Evolutionary conservation across 2,888 invertebrate genomes (phyloP).

Genomic region (Drosophila leonis): DNA sequence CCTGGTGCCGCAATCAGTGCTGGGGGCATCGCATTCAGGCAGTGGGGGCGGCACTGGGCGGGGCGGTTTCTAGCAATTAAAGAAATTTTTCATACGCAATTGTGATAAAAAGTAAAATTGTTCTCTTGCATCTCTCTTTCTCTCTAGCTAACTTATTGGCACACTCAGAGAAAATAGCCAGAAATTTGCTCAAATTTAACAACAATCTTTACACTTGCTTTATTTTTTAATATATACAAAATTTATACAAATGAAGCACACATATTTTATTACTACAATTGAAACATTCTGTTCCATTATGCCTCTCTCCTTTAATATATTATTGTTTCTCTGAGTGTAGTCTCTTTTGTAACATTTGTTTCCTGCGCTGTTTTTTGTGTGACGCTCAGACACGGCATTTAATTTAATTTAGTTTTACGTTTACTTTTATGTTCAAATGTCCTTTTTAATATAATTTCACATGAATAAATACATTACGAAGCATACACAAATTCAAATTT

Average conservation of each 20-base stretch:
- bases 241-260: not conserved
- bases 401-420: constrained; percentile 45
- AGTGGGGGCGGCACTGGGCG: constrained; percentile 57
- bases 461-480: constrained; percentile 56
- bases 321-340: constrained; percentile 9
- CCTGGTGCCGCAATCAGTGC: constrained; percentile 64
- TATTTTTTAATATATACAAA: too few relatives aligned
- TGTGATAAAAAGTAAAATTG: constrained; percentile 83
- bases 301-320: not conserved
- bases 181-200: too few relatives aligned
- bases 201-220: not conserved
- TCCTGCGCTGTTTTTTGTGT: constrained; percentile 57
- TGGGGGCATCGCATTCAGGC: constrained; percentile 44
- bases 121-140: constrained; percentile 36
- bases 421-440: constrained; percentile 37
- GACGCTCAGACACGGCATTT: constrained; percentile 45
- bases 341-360: constrained; percentile 78
- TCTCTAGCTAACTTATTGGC: not conserved
- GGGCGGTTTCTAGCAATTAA: constrained; percentile 84
- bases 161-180: not conserved
- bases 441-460: constrained; percentile 48
- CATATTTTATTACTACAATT: not conserved
- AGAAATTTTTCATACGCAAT: constrained; percentile 84
- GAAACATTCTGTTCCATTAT: not conserved
- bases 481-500: not conserved